Evolutionary conservation across 1,140 invertebrate species (phyloP), one percentile per base, ranked within the genome.

Genomic region (Drosophila carrolli): DNA sequence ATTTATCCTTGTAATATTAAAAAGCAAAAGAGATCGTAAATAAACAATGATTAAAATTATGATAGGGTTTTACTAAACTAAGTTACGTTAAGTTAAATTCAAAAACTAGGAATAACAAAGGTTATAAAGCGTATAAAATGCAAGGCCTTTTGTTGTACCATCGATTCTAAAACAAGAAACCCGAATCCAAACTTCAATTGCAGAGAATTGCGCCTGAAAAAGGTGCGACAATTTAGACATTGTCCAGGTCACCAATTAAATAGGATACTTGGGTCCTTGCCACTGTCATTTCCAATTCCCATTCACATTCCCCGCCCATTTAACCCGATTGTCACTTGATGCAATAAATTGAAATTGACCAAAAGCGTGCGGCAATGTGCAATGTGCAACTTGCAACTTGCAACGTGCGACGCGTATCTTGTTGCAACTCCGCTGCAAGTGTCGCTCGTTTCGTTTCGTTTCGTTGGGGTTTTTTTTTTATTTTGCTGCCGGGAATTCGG

Each of bases 281-380:
- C 43, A 27, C 32, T 55, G 62, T 38, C 48, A 70, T 16, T 13
- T 38, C 38, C 66, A 67, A 66, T 50, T 11, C 37, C 63, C 44
- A 67, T 67, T 67, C 62, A 48, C 62, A 66, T 63, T 66, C 59
- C 32, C 41, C 27, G 47, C 53, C 40, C 73, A 56, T 66, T 58
- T 73, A 73, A 54, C 16, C 40, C 71, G 74, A 67, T 56, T 70
- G 75, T 77, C 65, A 76, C 74, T 77, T 71, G 75, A 77, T 77
- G 75, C 58, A 77, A 77, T 77, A 77, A 77, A 77, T 77, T 77
- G 75, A 77, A 77, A 77, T 77, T 77, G 74, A 77, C 74, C 75
- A 77, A 77, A 68, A 77, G 75, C 75, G 63, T 76, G 75, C 75
- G 75, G 63, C 73, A 76, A 75, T 66, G 72, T 65, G 72, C 57